Conservation (phyloP, 2,113 vertebrate genomes). For the Colaptes auratus region DNA sequence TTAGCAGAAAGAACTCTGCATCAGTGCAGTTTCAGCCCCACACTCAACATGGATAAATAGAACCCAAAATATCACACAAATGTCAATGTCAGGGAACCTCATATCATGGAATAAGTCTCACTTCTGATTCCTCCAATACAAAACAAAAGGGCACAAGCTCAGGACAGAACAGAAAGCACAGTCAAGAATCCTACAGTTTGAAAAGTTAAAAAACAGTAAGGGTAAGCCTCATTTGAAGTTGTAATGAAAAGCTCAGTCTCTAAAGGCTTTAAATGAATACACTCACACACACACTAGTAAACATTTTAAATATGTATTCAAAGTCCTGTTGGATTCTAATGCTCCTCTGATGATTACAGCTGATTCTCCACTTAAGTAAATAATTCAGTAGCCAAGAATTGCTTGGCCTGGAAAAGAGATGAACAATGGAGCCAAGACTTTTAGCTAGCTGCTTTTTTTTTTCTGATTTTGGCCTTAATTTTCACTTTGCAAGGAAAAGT, state of each 20-base stretch:
- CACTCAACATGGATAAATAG: background rate
- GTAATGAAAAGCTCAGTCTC: conserved; percentile 8
- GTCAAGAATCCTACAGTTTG: background rate
- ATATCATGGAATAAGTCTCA: background rate
- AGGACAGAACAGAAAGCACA: background rate
- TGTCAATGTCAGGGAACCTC: background rate
- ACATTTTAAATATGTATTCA: conserved; percentile 60
- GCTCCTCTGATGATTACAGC: conserved; percentile 35
- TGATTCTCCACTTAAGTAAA: conserved; percentile 1
- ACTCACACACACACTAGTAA: background rate
- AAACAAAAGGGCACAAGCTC: background rate
- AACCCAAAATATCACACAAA: background rate
- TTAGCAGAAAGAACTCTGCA: background rate
- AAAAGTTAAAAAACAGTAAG: background rate
- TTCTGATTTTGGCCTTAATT: background rate
- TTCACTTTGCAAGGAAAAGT: background rate
- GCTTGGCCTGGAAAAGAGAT: background rate
- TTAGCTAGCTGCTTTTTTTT: background rate
- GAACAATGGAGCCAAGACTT: background rate
- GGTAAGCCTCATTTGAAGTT: background rate
- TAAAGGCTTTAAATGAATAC: conserved; percentile 15
- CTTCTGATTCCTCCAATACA: background rate
- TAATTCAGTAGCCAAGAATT: conserved; percentile 25
- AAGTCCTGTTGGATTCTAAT: conserved; percentile 42
- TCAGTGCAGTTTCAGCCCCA: background rate